A percentile compares a stretch with the other conserved stretches of the same genome.
These are phyloP conservation scores for Gasteruption jaculator DNA, from an alignment of 2,888 invertebrate genomes.

Conservation along the genomic window DNA sequence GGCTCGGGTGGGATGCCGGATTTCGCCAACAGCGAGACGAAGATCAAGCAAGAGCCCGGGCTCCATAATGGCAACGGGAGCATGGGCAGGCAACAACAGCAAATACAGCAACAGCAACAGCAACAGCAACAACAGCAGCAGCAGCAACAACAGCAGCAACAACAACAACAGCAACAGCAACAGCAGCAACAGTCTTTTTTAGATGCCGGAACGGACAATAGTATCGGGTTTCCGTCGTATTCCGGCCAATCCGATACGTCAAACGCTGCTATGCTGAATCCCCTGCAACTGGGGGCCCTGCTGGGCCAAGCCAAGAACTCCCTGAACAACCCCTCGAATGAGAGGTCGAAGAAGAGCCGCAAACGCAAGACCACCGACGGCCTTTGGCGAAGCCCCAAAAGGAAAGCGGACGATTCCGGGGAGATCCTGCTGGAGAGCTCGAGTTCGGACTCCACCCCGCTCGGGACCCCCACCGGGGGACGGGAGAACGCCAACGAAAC, in stretches of 20 bases:
- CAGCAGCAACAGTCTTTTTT: conserved; percentile 51
- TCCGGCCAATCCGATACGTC: conserved; percentile 51
- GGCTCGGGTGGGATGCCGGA: conserved; percentile 43
- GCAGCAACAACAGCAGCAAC: conserved; percentile 23
- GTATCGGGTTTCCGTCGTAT: conserved; percentile 53
- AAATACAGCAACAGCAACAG: conserved; percentile 14
- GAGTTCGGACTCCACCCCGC: conserved; percentile 59
- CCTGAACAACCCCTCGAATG: conserved; percentile 40
- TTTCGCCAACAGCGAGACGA: conserved; percentile 46
- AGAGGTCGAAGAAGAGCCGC: conserved; percentile 55
- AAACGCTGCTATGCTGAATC: conserved; percentile 44
- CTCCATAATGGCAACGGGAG: conserved; percentile 40
- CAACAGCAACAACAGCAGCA: conserved; percentile 27
- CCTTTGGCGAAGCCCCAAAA: conserved; percentile 62
- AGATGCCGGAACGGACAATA: conserved; percentile 53
- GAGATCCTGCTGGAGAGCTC: conserved; percentile 63
- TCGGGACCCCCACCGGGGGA: conserved; percentile 55
- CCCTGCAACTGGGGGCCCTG: conserved; percentile 44
- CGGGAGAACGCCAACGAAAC: conserved; percentile 53
- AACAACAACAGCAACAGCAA: conserved; percentile 32
- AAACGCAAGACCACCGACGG: conserved; percentile 63
- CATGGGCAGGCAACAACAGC: conserved; percentile 30
- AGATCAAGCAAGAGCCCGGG: conserved; percentile 49
- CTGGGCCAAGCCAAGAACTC: conserved; percentile 42
- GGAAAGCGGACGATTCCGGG: conserved; percentile 53